Evolutionary conservation across 2,888 invertebrate species (phyloP).

Genomic region (Orthosia gothica): DNA sequence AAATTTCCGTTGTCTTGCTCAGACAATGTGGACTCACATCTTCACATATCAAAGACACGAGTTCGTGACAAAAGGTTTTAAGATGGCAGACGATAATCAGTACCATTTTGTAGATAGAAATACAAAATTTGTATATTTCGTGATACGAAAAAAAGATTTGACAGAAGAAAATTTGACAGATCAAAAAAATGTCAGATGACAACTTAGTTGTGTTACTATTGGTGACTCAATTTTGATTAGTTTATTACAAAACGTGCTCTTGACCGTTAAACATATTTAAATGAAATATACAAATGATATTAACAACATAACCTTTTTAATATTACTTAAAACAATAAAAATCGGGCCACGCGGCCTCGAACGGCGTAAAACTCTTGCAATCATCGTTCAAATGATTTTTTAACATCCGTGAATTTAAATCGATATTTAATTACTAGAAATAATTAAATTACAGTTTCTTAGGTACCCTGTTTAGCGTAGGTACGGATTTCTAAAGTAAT

Average conservation of each 20-base stretch:
- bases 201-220: neutral
- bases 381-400: conserved; percentile 37
- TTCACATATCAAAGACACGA: conserved; percentile 7
- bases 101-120: neutral
- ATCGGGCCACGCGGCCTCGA: conserved; percentile 27
- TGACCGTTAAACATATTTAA: conserved; percentile 49
- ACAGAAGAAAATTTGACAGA: neutral
- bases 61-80: conserved; percentile 15
- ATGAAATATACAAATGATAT: conserved; percentile 67
- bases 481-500: conserved; percentile 63
- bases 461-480: conserved; percentile 66
- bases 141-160: neutral
- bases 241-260: conserved; percentile 55
- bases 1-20: conserved; percentile 7
- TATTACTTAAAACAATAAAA: conserved; percentile 52
- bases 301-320: conserved; percentile 56
- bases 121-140: neutral
- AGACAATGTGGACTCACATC: conserved; percentile 10
- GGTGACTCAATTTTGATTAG: conserved; percentile 3
- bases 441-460: conserved; percentile 63
- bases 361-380: conserved; percentile 44
- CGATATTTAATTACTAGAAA: conserved; percentile 65
- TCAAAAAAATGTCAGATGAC: conserved; percentile 7
- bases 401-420: conserved; percentile 43
- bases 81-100: neutral